These are phyloP conservation scores for Lordiphosa mommai DNA, from an alignment of 1,140 invertebrate genomes.

Conservation along the genomic window DNA sequence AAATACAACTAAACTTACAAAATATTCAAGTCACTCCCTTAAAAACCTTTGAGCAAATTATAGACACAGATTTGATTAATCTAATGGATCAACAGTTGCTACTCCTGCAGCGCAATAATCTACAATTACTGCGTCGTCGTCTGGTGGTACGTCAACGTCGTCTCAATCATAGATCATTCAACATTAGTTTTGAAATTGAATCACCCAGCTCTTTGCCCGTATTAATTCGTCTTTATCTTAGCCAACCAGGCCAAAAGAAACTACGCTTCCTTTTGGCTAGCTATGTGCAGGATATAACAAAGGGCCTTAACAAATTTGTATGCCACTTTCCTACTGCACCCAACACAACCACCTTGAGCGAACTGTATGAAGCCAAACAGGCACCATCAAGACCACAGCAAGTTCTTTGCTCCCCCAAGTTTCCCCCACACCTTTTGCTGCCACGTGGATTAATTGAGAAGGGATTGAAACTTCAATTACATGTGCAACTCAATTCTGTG, in stretches of 20 bases:
- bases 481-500: slow-evolving; percentile 26
- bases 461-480: slow-evolving; percentile 37
- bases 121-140: slow-evolving; percentile 49
- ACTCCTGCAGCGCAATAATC: slow-evolving; percentile 46
- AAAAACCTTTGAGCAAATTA: slow-evolving; percentile 34
- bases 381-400: neutral
- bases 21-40: slow-evolving; percentile 18
- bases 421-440: slow-evolving; percentile 80
- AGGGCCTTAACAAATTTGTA: slow-evolving; percentile 78
- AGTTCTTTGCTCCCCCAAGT: slow-evolving; percentile 39
- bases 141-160: slow-evolving; percentile 81
- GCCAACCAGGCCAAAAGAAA: slow-evolving; percentile 10
- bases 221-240: slow-evolving; percentile 53
- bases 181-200: slow-evolving; percentile 33
- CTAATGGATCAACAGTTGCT: slow-evolving; percentile 63
- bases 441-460: slow-evolving; percentile 79
- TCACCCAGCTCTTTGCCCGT: slow-evolving; percentile 52
- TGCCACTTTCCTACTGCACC: slow-evolving; percentile 57
- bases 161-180: slow-evolving; percentile 81
- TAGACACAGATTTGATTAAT: slow-evolving; percentile 51
- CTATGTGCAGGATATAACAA: slow-evolving; percentile 54
- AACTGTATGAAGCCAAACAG: slow-evolving; percentile 63
- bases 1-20: no score
- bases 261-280: slow-evolving; percentile 64
- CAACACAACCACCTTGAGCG: slow-evolving; percentile 69